phyloP scores from a whole-genome alignment of 2,888 invertebrate genomes.

The Lomographa bimaculata region DNA sequence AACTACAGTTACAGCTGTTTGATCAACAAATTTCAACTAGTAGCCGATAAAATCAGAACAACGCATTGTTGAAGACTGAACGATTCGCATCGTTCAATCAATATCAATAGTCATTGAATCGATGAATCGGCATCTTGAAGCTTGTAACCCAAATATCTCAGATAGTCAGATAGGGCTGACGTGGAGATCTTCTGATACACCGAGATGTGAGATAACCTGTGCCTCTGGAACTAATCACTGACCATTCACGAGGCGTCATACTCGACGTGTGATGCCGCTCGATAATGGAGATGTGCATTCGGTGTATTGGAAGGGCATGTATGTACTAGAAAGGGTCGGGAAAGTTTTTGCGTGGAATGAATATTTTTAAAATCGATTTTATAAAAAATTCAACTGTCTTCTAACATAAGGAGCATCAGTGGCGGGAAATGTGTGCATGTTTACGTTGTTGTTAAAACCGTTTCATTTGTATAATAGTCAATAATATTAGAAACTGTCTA shows the following conservation, averaged over 20 bases:
- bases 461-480: too few species aligned
- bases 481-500: too few species aligned
- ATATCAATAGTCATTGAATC: conserved; percentile 60
- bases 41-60: conserved; percentile 31
- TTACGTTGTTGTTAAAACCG: too few species aligned
- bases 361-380: too few species aligned
- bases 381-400: too few species aligned
- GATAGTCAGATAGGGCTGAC: conserved; percentile 59
- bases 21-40: conserved; percentile 28
- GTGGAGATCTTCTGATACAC: conserved; percentile 63
- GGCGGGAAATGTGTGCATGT: too few species aligned
- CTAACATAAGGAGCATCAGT: too few species aligned
- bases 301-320: conserved; percentile 14
- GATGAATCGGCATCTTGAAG: conserved; percentile 52
- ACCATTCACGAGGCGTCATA: conserved; percentile 40
- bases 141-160: conserved; percentile 70
- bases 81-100: conserved; percentile 46
- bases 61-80: conserved; percentile 35
- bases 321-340: conserved; percentile 5
- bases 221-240: conserved; percentile 36
- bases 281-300: conserved; percentile 26
- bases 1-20: conserved; percentile 17
- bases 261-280: conserved; percentile 28
- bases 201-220: conserved; percentile 39
- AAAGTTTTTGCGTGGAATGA: conserved; percentile 11